Evolutionary conservation across 2,113 vertebrate species (phyloP).

Genomic region (Dendropsophus ebraccatus): DNA sequence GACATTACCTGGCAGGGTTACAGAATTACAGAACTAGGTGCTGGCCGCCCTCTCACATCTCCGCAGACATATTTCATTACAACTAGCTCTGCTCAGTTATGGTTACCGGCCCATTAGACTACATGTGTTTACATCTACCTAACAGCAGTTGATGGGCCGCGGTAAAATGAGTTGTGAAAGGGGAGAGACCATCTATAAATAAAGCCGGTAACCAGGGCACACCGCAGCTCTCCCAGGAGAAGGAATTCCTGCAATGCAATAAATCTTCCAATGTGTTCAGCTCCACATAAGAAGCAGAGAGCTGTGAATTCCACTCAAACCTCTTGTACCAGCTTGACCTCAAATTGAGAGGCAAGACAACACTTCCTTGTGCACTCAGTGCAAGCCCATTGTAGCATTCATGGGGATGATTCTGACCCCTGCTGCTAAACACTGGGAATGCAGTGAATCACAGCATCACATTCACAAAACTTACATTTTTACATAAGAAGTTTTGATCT

Average conservation of each 20-base stretch:
- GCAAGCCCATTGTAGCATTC: not conserved
- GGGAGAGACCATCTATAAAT: not conserved
- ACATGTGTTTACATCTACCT: not conserved
- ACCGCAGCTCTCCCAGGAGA: not conserved
- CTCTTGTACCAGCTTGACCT: not conserved
- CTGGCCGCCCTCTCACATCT: too few species aligned
- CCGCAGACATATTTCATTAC: not conserved
- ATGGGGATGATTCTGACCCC: not conserved
- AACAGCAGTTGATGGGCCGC: not conserved
- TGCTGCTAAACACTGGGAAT: not conserved
- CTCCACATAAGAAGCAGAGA: slow-evolving; percentile 7
- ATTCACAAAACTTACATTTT: too few species aligned
- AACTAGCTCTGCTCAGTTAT: not conserved
- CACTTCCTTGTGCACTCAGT: not conserved
- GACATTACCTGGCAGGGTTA: not conserved
- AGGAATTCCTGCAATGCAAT: slow-evolving; percentile 37
- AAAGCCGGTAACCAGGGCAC: slow-evolving; percentile 18
- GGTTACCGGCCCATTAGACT: not conserved
- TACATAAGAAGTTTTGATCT: too few species aligned
- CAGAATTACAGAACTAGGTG: not conserved
- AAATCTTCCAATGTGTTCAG: not conserved
- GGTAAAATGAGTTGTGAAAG: slow-evolving; percentile 1
- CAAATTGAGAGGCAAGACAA: not conserved
- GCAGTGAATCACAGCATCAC: too few species aligned
- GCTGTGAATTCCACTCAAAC: slow-evolving; percentile 1